A percentile compares a stretch with the other conserved stretches of the same genome.
phyloP scores from a whole-genome alignment of 2,888 invertebrate genomes.

The Meiosimyza platycephala region DNA sequence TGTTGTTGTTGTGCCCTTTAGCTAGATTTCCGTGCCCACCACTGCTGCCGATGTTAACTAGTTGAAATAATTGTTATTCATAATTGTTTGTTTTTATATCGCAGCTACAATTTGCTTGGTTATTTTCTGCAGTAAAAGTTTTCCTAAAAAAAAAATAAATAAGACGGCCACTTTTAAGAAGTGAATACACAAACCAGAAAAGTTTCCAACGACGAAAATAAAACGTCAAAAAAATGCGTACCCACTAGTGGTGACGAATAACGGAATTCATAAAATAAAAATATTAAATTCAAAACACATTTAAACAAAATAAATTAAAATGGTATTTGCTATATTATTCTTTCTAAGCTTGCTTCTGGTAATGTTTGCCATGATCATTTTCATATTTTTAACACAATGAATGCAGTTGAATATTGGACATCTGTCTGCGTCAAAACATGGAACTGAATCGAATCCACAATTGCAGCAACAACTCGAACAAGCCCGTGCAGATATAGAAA shows the following conservation, averaged over 20 bases:
- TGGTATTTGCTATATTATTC: no score
- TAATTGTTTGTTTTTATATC: no score
- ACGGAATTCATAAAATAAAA: background rate
- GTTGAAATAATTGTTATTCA: no score
- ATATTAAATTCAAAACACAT: background rate
- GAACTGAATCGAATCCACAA: slow-evolving; percentile 4
- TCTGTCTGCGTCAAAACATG: slow-evolving; percentile 28
- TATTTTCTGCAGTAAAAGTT: background rate
- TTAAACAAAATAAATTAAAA: slow-evolving; percentile 24
- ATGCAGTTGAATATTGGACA: slow-evolving; percentile 43
- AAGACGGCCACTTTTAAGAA: background rate
- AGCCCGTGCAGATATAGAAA: slow-evolving; percentile 52
- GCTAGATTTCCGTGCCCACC: no score
- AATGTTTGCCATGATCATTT: slow-evolving; percentile 42
- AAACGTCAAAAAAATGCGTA: background rate
- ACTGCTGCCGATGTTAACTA: no score
- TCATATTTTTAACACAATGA: background rate
- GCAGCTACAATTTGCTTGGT: no score
- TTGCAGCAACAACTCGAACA: slow-evolving; percentile 47
- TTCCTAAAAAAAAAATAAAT: background rate
- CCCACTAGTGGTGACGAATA: background rate
- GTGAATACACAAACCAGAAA: no score
- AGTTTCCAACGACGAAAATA: background rate
- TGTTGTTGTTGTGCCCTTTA: no score
- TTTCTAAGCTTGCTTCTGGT: slow-evolving; percentile 50